Evolutionary conservation across 2,888 invertebrate species (phyloP).

Genomic region (Patella pellucida): DNA sequence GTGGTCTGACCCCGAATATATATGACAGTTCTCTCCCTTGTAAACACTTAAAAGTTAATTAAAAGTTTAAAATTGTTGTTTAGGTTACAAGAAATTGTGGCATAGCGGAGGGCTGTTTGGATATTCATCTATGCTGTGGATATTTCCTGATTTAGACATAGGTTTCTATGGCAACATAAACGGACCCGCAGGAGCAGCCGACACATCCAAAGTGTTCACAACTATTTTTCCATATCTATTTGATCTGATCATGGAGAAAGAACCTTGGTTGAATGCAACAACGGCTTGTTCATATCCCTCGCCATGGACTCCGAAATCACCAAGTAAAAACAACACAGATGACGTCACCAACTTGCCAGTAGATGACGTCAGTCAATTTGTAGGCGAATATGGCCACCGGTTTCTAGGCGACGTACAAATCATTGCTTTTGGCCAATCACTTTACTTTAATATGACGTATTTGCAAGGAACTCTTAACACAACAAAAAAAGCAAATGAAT

Average conservation of each 20-base stretch:
- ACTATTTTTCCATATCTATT: slow-evolving; percentile 41
- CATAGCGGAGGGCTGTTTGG: slow-evolving; percentile 17
- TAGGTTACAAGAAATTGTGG: slow-evolving; percentile 21
- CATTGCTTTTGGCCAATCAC: neutral
- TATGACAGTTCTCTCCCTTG: too few species aligned
- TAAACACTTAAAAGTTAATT: too few species aligned
- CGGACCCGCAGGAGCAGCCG: slow-evolving; percentile 13
- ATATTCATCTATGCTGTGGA: slow-evolving; percentile 13
- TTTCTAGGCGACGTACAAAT: slow-evolving; percentile 31
- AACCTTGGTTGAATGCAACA: slow-evolving; percentile 46
- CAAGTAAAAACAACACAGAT: neutral
- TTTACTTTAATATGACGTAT: neutral
- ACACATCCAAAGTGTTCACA: neutral
- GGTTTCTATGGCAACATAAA: slow-evolving; percentile 25
- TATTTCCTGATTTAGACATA: slow-evolving; percentile 15
- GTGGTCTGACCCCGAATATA: too few species aligned
- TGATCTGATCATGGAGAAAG: slow-evolving; percentile 41
- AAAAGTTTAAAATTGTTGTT: neutral
- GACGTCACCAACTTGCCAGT: slow-evolving; percentile 6
- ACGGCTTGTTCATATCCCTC: slow-evolving; percentile 45
- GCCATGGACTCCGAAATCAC: slow-evolving; percentile 15
- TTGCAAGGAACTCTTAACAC: slow-evolving; percentile 19
- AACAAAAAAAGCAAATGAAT: neutral
- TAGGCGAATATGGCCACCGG: slow-evolving; percentile 32
- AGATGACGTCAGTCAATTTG: slow-evolving; percentile 17